Percentiles rank a stretch among this genome's conserved stretches.
Evolutionary conservation across 2,797 vertebrate species (phyloP).

Genomic region (Chelon auratus): DNA sequence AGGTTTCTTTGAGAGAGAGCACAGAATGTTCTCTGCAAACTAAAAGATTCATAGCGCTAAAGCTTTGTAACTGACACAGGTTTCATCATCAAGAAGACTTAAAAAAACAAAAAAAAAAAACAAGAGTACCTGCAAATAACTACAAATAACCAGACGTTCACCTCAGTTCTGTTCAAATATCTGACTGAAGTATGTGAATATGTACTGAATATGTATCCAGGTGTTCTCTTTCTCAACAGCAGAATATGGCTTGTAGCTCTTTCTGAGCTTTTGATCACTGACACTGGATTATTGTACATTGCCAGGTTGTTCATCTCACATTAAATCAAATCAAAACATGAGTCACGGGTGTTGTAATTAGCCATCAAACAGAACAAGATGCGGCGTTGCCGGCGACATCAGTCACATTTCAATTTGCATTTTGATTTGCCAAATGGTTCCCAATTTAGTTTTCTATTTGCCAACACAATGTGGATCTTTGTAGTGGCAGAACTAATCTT

Average conservation of each 20-base stretch:
- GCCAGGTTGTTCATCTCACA: constrained; percentile 32
- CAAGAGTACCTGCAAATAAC: not conserved
- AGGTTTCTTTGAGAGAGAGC: not conserved
- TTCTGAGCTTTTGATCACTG: constrained; percentile 22
- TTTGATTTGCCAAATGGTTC: constrained; percentile 42
- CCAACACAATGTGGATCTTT: constrained; percentile 16
- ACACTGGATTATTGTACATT: constrained; percentile 23
- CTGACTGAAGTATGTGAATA: constrained; percentile 5
- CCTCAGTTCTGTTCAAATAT: not conserved
- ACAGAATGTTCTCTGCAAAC: constrained; percentile 1
- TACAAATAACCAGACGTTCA: constrained; percentile 17
- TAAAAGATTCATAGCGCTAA: not conserved
- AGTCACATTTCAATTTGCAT: constrained; percentile 52
- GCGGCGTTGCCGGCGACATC: not conserved
- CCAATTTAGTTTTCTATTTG: constrained; percentile 48
- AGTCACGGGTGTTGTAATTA: constrained; percentile 51
- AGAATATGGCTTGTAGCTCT: not conserved
- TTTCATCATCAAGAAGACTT: constrained; percentile 14
- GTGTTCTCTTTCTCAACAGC: not conserved
- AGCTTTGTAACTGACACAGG: not conserved
- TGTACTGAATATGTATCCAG: constrained; percentile 8
- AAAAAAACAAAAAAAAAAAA: not conserved
- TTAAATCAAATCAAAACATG: constrained; percentile 36
- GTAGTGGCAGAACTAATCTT: constrained; percentile 23
- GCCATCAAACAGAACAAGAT: constrained; percentile 28